Evolutionary conservation across 1,140 invertebrate species (phyloP), one percentile per base, ranked within the genome.

Genomic region (Listronotus bonariensis): DNA sequence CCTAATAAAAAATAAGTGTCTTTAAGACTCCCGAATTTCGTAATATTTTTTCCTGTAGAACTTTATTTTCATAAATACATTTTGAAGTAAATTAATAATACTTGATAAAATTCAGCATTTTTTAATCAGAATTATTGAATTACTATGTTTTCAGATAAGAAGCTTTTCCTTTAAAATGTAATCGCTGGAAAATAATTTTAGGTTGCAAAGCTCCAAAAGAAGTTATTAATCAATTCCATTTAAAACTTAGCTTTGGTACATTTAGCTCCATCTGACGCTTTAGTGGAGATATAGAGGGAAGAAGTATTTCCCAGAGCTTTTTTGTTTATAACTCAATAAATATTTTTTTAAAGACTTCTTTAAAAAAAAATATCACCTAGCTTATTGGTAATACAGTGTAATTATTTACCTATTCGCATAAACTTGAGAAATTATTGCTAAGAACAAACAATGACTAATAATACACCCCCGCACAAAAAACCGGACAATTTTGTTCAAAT

Each of bases 111-210:
- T 5, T 4, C 7, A 4, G 3, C 34, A 3, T 4, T 36, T 36
- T 49, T 20, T 10, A 49, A 49, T 49, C 11, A 49, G 5, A 49
- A 8, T 49, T 15, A 49, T 49, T 49, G 18, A 49, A 49, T 49
- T 49, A 3, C 18, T 26, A 49, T 49, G 46, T 49, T 49, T 20
- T 26, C 17, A 8, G 51, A 38, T 53, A 56, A 56, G 20, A 36
- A 4, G 8, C 7, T 43, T 65, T 43, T 36, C 12, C 40, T 58
- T 42, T 65, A 38, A 62, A 62, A 34, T 43, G 38, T 42, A 49
- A 42, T 53, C 49, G 26, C 51, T 31, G 26, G 31, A 52, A 45
- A 62, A 53, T 62, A 31, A 54, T 45, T 42, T 26, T 14, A 45
- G 31, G 14, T 52, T 54, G 34, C 45, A 36, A 63, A 18, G 20